These are phyloP conservation scores for Temnothorax unifasciatus DNA, from an alignment of 2,888 invertebrate species.

Conservation along the genomic window DNA sequence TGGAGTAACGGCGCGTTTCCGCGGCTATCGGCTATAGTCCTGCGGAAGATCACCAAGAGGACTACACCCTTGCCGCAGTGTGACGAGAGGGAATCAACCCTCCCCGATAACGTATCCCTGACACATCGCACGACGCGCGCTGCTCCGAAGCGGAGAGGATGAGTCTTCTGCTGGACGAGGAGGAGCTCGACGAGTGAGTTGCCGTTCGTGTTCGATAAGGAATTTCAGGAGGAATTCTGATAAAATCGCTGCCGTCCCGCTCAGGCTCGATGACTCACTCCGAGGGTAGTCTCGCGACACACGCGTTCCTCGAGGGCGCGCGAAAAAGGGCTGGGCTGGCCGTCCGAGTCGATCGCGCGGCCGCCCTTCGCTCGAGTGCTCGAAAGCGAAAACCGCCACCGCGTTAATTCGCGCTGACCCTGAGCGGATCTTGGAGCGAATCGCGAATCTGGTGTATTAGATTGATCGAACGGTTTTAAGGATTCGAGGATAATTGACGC, in stretches of 20 bases:
- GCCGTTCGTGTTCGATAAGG: conserved; percentile 7
- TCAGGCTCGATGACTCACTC: neutral
- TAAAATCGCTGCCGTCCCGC: neutral
- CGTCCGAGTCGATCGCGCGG: conserved; percentile 8
- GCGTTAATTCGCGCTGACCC: no score
- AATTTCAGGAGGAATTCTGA: neutral
- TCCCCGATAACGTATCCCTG: neutral
- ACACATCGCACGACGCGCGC: neutral
- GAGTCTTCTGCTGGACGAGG: conserved; percentile 80
- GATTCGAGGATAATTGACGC: neutral
- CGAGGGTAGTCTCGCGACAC: neutral
- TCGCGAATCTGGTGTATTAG: neutral
- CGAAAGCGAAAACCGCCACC: neutral
- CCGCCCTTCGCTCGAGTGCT: neutral
- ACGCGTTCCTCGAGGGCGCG: conserved; percentile 33
- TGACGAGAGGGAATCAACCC: conserved; percentile 28
- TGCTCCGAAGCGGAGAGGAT: conserved; percentile 61
- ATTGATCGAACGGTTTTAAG: neutral
- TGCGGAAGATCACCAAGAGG: conserved; percentile 72
- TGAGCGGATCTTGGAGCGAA: neutral
- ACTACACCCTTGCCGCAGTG: conserved; percentile 68
- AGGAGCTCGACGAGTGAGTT: conserved; percentile 83
- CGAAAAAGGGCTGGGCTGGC: conserved; percentile 60
- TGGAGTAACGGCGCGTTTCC: conserved; percentile 60
- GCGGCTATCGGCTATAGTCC: conserved; percentile 66